A percentile compares a stretch with the other conserved stretches of the same genome.
Conservation (phyloP, 2,797 vertebrate species). For the Pangasius sanitwongsei region DNA sequence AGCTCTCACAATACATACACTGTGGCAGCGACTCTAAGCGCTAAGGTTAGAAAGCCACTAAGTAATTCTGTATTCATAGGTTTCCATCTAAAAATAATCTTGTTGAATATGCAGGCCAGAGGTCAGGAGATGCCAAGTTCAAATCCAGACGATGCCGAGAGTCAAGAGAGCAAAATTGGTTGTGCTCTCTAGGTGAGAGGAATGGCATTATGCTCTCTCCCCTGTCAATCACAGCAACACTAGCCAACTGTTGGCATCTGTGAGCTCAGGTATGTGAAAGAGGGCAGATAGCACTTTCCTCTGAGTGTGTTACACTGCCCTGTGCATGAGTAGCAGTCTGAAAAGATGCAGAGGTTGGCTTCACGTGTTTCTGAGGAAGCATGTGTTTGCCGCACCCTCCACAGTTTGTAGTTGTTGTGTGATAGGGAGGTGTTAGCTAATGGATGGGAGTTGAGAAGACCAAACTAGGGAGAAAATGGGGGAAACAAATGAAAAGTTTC, state of each 20-base stretch:
- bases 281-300: neutral
- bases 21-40: neutral
- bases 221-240: neutral
- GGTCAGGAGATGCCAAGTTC: neutral
- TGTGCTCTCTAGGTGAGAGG: neutral
- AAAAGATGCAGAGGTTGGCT: neutral
- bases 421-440: neutral
- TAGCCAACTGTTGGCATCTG: neutral
- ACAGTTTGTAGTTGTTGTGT: neutral
- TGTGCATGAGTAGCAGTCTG: neutral
- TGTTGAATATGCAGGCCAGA: neutral
- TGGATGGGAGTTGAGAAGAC: neutral
- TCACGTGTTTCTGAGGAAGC: neutral
- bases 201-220: neutral
- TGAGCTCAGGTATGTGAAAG: neutral
- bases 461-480: neutral
- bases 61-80: neutral
- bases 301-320: neutral
- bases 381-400: neutral
- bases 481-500: neutral
- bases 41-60: neutral
- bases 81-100: neutral
- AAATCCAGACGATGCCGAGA: neutral
- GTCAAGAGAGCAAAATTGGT: neutral
- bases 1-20: neutral